Base-by-base conservation (phyloP, 2,797 vertebrate genomes). In the Arnoldichthys spilopterus region DNA sequence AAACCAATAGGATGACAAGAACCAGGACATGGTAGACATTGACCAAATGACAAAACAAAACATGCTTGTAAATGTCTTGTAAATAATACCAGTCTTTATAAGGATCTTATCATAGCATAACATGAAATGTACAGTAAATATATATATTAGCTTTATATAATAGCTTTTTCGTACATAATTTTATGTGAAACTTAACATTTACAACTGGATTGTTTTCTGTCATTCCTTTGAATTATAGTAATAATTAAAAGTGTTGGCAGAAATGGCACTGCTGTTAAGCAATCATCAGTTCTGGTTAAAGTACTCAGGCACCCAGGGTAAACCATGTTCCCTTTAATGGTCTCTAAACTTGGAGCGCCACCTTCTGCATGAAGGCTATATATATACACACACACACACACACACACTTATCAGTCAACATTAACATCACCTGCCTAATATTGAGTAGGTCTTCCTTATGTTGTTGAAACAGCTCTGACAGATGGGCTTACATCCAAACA, bases 341-440 rank as follows among this genome's bases (percentile, higher is more conserved):
- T 76, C 53, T 69, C 22, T 26, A 54, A 63, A 16, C 28, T 63
- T 67, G 59, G 15, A 74, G 47, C 15, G 54, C 78, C 78, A 61
- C 54, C 63, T 51, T 68, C 71, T 79, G 78, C 53, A 30, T 53
- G 53, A 3, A 8, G 34, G 34, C 3, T 3, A 37, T 37, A 37
- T 37, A 37, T 37, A 37, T 3, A 37, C 34, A 37, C 34, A 37
- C 34, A 37, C 8, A 37, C 8, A 37, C 8, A 37, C 8, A 37
- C 8, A 37, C 8, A 37, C 8, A 37, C 8, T 3, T 37, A 37
- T 37, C 3, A 3, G 8, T 37, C 3, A 3, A 37, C 8, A 37
- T 37, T 3, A 3, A 37, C 8, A 37, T 37, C 34, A 37, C 34
- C n/a, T n/a, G n/a, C n/a, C n/a, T n/a, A n/a, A n/a, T n/a, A n/a